Evolutionary conservation across 2,113 vertebrate species (phyloP).

Genomic region (Perca fluviatilis): DNA sequence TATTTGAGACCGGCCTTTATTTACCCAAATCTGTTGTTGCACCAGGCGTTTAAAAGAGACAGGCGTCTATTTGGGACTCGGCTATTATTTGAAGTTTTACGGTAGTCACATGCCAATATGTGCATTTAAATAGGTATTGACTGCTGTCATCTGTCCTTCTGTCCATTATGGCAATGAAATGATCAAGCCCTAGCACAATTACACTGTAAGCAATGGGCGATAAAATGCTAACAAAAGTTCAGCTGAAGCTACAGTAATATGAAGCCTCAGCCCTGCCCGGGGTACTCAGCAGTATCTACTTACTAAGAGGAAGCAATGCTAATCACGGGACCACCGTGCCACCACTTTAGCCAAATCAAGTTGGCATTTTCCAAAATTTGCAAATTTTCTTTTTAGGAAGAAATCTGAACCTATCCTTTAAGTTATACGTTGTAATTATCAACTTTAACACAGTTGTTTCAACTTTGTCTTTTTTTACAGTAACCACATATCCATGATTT

Average conservation of each 20-base stretch:
- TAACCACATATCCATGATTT: neutral
- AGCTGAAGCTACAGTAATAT: neutral
- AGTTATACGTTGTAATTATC: neutral
- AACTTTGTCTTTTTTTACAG: neutral
- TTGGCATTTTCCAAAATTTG: neutral
- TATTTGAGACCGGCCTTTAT: too few relatives aligned
- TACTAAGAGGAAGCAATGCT: too few relatives aligned
- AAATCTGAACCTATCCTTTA: neutral
- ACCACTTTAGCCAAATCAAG: neutral
- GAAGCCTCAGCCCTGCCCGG: neutral
- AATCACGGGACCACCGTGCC: too few relatives aligned
- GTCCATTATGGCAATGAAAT: neutral
- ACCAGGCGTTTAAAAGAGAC: too few relatives aligned
- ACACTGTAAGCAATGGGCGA: neutral
- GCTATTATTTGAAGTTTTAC: too few relatives aligned
- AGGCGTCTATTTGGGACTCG: too few relatives aligned
- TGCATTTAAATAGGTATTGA: neutral
- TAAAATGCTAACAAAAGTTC: neutral
- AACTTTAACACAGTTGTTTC: neutral
- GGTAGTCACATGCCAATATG: neutral
- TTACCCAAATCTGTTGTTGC: too few relatives aligned
- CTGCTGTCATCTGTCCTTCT: neutral
- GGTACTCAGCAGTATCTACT: too few relatives aligned
- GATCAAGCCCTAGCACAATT: neutral
- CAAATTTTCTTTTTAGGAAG: neutral